Evolutionary conservation across 2,888 invertebrate genomes (phyloP), one percentile per base, ranked within the genome.

Genomic region (Cistogaster globosa): DNA sequence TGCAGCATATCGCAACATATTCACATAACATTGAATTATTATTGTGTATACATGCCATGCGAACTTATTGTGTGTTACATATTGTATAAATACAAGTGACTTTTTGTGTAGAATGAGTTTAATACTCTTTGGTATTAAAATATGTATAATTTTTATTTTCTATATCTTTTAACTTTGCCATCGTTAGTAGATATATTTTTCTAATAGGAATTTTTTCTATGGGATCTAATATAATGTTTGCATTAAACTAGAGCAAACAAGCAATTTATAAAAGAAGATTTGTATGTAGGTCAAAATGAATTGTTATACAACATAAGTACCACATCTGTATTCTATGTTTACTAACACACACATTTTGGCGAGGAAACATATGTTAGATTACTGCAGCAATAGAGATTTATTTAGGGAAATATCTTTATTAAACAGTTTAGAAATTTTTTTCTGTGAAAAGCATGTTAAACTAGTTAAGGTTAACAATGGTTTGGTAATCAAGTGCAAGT

Each of bases 1-100:
- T 78, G 79, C 78, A 83, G 48, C 74, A 83, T 83, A 62, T 79
- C 74, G 83, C 79, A 79, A 74, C 67, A 75, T 79, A 79, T 79
- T 83, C 72, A 48, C 57, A 83, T 83, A 83, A 69, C 69, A 79
- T 79, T 74, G 79, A 79, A 83, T 79, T 79, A 83, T 80, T 75
- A 53, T 84, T 68, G 38, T 80, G 72, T 68, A 26, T 38, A 71
- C 32, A 65, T 20, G 71, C 38, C 48, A 71, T 75, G 81, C 53
- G 60, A 62, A 55, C 60, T 60, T 62, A 62, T 74, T 62, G 48
- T 60, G 26, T 65, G 42, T 75, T 63, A 42, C 55, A 75, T 57
- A 45, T 57, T 65, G 60, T 32, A 42, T 71, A 42, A 71, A 71
- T 48, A 48, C 60, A 53, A 80, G n/a, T 80, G 57, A 58, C 62